Percentiles rank a stretch among this genome's conserved stretches.
These are phyloP conservation scores for Pteropus alecto DNA, from an alignment of 2,113 vertebrate genomes.

Conservation along the genomic window DNA sequence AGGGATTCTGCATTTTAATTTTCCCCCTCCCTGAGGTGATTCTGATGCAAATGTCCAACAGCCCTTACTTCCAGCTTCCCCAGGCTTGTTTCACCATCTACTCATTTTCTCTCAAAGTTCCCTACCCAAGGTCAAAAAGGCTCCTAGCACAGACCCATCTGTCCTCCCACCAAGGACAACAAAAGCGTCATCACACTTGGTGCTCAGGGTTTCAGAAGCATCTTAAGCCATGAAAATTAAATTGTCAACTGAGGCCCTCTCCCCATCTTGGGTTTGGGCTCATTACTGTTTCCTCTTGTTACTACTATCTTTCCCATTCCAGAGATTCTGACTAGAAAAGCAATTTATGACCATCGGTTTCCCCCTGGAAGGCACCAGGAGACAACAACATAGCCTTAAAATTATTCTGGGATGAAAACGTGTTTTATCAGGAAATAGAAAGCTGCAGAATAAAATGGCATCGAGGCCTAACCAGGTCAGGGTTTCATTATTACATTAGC, in stretches of 20 bases:
- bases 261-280: background rate
- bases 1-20: background rate
- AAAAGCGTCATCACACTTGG: background rate
- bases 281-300: constrained; percentile 12
- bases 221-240: background rate
- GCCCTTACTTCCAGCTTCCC: background rate
- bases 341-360: background rate
- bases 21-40: accelerated
- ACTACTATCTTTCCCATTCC: constrained; percentile 44
- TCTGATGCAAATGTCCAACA: background rate
- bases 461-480: constrained; percentile 73
- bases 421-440: constrained; percentile 74
- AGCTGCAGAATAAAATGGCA: constrained; percentile 72
- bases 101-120: background rate
- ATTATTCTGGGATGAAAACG: constrained; percentile 73
- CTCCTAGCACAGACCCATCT: background rate
- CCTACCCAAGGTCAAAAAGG: background rate
- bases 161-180: background rate
- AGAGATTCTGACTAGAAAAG: constrained; percentile 55
- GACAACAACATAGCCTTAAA: constrained; percentile 69
- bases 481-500: constrained; percentile 80
- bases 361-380: background rate
- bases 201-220: background rate
- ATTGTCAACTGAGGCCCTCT: background rate
- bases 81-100: background rate